Evolutionary conservation across 1,140 invertebrate species (phyloP).

Genomic region (Bradynema listronoti): DNA sequence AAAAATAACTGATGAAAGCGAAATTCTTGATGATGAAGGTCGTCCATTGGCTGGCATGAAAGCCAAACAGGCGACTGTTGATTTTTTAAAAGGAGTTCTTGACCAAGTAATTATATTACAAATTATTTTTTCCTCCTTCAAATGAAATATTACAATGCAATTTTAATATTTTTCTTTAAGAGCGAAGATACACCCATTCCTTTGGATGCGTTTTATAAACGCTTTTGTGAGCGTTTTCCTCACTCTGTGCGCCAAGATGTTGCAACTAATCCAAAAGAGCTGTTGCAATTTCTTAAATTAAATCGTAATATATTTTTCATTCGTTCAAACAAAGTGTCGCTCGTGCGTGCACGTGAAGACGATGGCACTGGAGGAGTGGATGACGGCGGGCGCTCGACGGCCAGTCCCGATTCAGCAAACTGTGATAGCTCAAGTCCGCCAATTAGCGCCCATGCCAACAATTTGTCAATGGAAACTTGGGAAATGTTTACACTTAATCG

Average conservation of each 20-base stretch:
- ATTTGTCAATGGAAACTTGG: slow-evolving; percentile 18
- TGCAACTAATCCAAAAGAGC: slow-evolving; percentile 57
- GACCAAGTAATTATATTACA: slow-evolving; percentile 41
- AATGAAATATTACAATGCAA: too few species aligned
- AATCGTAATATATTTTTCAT: slow-evolving; percentile 56
- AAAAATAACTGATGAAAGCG: slow-evolving; percentile 28
- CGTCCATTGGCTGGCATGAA: slow-evolving; percentile 54
- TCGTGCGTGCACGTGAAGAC: slow-evolving; percentile 52
- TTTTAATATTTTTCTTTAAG: slow-evolving; percentile 24
- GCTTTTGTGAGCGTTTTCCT: slow-evolving; percentile 56
- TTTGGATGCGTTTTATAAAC: slow-evolving; percentile 52
- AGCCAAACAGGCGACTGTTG: slow-evolving; percentile 56
- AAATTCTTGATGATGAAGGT: slow-evolving; percentile 56
- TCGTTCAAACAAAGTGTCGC: slow-evolving; percentile 55
- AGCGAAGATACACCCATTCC: slow-evolving; percentile 57
- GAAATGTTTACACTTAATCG: slow-evolving; percentile 51
- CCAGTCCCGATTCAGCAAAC: slow-evolving; percentile 23
- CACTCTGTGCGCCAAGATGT: slow-evolving; percentile 56
- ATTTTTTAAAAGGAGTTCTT: slow-evolving; percentile 53
- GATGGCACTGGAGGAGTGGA: too few species aligned
- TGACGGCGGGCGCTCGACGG: slow-evolving; percentile 55
- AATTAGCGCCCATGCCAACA: slow-evolving; percentile 28
- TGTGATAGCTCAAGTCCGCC: neutral
- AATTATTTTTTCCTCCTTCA: too few species aligned
- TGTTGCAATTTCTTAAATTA: slow-evolving; percentile 55